Evolutionary conservation across 2,113 vertebrate species (phyloP), one percentile per base, ranked within the genome.

Genomic region (Cnemophilus loriae): DNA sequence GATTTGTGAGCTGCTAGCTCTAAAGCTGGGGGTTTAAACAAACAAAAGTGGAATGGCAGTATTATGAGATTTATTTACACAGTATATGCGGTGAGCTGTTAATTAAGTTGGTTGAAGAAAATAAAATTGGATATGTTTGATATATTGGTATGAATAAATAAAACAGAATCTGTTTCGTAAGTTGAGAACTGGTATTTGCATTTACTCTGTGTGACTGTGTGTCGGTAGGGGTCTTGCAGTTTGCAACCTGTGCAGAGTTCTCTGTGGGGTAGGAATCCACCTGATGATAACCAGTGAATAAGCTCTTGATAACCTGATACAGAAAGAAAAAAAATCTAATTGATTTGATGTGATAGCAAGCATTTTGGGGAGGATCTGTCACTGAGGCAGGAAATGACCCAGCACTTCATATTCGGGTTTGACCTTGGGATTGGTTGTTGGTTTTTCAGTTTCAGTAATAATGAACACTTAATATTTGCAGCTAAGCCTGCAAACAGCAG

Each of bases 31-130:
- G 21, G 6, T 84, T 95, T 92, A 85, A 94, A 53, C 76, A 95
- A 90, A 85, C 67, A 82, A 20, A 90, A 87, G 28, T 61, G 65
- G 41, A 92, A 82, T 70, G 37, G 53, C 87, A 91, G 55, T 78
- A 71, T 84, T 71, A 55, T 9, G 50, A 87, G 84, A 93, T 96
- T 84, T 96, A 78, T 96, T 93, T 91, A 90, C 87, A 47, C 56
- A 63, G 50, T 61, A 60, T 93, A 73, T 84, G 24, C 84, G 93
- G 52, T 61, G 81, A 89, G 77, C 84, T 95, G 39, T 88, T 97
- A 96, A 91, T 71, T 46, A 53, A 63, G 33, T 57, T 88, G 75
- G 37, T 61, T 94, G 94, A 92, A 49, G 73, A 84, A 92, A 93
- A 80, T 46, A 91, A 94, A 93, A 87, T 68, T 41, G 26, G 47